Evolutionary conservation across 2,888 invertebrate species (phyloP).

Genomic region (Campoletis raptor): DNA sequence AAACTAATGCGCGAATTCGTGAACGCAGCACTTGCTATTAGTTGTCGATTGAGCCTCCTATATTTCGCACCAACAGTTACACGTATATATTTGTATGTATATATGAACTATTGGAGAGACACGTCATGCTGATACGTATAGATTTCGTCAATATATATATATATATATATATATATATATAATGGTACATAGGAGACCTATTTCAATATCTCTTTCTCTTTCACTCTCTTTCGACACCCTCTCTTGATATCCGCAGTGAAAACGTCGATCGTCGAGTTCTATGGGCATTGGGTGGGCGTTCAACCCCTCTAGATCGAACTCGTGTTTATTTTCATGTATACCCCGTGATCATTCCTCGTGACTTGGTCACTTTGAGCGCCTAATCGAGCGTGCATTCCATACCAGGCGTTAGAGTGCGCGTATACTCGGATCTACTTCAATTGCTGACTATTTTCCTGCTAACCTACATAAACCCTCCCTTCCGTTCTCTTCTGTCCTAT

Average conservation of each 20-base stretch:
- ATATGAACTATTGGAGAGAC: slow-evolving; percentile 23
- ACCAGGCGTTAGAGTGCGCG: slow-evolving; percentile 49
- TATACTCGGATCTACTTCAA: slow-evolving; percentile 1
- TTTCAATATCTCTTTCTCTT: slow-evolving; percentile 33
- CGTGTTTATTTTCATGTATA: slow-evolving; percentile 71
- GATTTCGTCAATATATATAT: neutral
- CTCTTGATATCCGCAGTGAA: slow-evolving; percentile 46
- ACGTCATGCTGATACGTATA: slow-evolving; percentile 7
- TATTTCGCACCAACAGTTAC: slow-evolving; percentile 35
- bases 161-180: slow-evolving; percentile 2
- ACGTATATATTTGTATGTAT: slow-evolving; percentile 31
- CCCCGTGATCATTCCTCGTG: slow-evolving; percentile 69
- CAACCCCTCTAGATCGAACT: slow-evolving; percentile 54
- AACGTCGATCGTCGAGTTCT: slow-evolving; percentile 58
- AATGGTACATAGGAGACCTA: slow-evolving; percentile 15
- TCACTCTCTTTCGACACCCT: slow-evolving; percentile 34
- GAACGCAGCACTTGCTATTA: slow-evolving; percentile 59
- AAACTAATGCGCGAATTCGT: slow-evolving; percentile 62
- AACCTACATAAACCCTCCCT: neutral
- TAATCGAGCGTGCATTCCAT: slow-evolving; percentile 64
- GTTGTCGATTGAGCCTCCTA: slow-evolving; percentile 60
- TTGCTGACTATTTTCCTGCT: neutral
- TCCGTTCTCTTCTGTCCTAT: neutral
- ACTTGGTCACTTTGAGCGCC: slow-evolving; percentile 69
- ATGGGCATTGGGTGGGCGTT: slow-evolving; percentile 45